A percentile compares a stretch with the other conserved stretches of the same genome.
phyloP scores from a whole-genome alignment of 2,888 invertebrate genomes.

The Luperina nickerlii region DNA sequence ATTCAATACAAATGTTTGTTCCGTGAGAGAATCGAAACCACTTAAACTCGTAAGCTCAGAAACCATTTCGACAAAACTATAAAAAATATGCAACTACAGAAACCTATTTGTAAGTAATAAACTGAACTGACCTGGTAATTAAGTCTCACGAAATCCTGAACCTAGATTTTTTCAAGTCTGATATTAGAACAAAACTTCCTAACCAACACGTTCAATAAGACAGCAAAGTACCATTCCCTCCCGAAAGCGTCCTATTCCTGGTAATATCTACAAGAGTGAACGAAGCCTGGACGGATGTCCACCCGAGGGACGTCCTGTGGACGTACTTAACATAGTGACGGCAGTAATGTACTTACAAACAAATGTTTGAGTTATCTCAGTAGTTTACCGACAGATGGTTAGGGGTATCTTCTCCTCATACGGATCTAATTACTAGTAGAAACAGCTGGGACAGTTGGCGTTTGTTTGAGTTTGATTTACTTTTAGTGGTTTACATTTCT shows the following conservation, averaged over 20 bases:
- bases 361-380: slow-evolving; percentile 47
- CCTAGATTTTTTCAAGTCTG: background rate
- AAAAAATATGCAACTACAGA: background rate
- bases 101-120: background rate
- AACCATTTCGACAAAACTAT: too few relatives aligned
- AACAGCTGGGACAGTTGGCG: slow-evolving; percentile 50
- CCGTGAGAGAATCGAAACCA: background rate
- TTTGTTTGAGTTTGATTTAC: slow-evolving; percentile 21
- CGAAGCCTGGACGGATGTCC: background rate
- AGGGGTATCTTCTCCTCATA: slow-evolving; percentile 52
- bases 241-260: background rate
- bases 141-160: background rate
- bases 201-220: too few relatives aligned
- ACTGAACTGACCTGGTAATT: too few relatives aligned
- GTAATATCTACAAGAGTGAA: background rate
- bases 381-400: slow-evolving; percentile 58
- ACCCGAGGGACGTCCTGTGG: slow-evolving; percentile 27
- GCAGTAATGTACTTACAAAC: slow-evolving; percentile 13
- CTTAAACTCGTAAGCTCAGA: background rate
- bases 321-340: slow-evolving; percentile 4
- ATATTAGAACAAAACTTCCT: background rate
- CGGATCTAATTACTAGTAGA: slow-evolving; percentile 64
- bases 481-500: slow-evolving; percentile 3
- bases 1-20: background rate
- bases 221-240: background rate